Base-by-base conservation (phyloP, 2,113 vertebrate genomes). In the Oenanthe oenanthe region DNA sequence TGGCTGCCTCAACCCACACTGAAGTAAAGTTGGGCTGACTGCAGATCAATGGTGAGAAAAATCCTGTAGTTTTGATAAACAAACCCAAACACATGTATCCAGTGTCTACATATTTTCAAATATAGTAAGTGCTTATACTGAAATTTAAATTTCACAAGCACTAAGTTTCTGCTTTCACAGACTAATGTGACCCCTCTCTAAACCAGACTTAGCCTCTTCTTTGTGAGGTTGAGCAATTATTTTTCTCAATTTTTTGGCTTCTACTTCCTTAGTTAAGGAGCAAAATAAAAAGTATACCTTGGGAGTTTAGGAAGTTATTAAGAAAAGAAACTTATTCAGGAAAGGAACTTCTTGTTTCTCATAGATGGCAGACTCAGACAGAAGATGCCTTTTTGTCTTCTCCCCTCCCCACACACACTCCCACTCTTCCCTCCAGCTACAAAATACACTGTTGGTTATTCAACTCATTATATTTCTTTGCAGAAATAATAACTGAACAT, bases 271-370 rank as follows among this genome's bases (percentile, higher is more conserved):
- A 84, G 76, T 63, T 91, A 79, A 94, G 76, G 80, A 94, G 71
- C 24, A 94, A 92, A 97, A 94, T 93, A 93, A 90, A 85, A 71
- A 94, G 17, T 78, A 22, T 93, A 78, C 38, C 65, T 97, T 96
- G 79, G 68, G 89, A 93, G 74, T 95, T 88, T 95, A 68, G 76
- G 80, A 93, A 96, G 81, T 82, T 85, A 93, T 91, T 94, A 79
- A 94, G 60, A 96, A 96, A 43, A 93, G 93, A 95, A 95, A 61
- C 67, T 93, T 82, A 74, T 21, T 42, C 60, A 50, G 28, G 67
- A 88, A 88, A 89, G 9, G 77, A 95, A 94, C 70, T 96, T 84
- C 70, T 87, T 94, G 40, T 97, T 97, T 96, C 77, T 93, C 74
- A 89, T 31, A 54, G 67, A 58, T 85, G 3, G 19, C 50, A 80